These are phyloP conservation scores for Lathronympha strigana DNA, from an alignment of 2,888 invertebrate species.

Conservation along the genomic window DNA sequence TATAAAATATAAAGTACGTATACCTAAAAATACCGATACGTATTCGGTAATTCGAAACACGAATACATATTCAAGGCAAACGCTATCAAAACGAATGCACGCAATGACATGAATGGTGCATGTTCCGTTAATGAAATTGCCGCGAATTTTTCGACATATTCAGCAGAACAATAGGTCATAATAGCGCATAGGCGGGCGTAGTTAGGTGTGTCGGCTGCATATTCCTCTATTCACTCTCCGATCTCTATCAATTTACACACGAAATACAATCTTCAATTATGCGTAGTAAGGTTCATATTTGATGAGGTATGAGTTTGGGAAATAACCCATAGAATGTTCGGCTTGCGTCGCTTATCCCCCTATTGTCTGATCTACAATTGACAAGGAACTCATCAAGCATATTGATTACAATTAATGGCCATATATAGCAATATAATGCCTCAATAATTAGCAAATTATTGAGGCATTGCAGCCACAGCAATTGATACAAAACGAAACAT, in stretches of 20 bases:
- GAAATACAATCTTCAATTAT: background rate
- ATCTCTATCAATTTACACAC: background rate
- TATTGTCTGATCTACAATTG: constrained; percentile 77
- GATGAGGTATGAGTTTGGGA: constrained; percentile 46
- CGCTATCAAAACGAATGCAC: background rate
- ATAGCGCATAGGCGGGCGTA: constrained; percentile 54
- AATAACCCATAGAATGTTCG: constrained; percentile 51
- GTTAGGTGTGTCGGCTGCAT: constrained; percentile 29
- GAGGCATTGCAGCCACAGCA: too few relatives aligned
- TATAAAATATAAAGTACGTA: too few relatives aligned
- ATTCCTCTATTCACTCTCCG: background rate
- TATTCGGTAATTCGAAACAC: too few relatives aligned
- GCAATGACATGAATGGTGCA: background rate
- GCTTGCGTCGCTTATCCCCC: constrained; percentile 60
- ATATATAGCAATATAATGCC: constrained; percentile 55
- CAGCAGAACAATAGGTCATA: constrained; percentile 72
- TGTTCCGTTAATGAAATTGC: constrained; percentile 54
- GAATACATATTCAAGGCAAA: background rate
- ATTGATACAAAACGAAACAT: too few relatives aligned
- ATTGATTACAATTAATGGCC: constrained; percentile 69
- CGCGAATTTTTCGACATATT: constrained; percentile 59
- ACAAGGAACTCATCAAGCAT: constrained; percentile 76
- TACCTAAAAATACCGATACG: too few relatives aligned
- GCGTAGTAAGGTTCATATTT: background rate
- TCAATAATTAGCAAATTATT: too few relatives aligned